Percentiles rank a stretch among this genome's conserved stretches.
Evolutionary conservation across 2,797 vertebrate genomes (phyloP).

Genomic region (Thamnophis elegans): DNA sequence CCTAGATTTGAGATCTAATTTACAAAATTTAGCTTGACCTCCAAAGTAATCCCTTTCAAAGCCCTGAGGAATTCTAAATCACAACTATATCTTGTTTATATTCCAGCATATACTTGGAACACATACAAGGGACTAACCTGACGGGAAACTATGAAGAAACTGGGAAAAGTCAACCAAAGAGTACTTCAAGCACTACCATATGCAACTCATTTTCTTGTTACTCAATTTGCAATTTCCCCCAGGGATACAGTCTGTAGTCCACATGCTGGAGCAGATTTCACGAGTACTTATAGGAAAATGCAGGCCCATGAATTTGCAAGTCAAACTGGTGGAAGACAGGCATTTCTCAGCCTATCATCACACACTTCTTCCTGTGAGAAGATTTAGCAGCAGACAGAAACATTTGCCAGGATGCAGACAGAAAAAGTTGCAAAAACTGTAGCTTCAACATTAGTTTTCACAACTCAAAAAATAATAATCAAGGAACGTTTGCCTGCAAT

Average conservation of each 20-base stretch:
- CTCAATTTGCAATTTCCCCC: slow-evolving; percentile 77
- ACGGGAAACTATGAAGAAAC: slow-evolving; percentile 73
- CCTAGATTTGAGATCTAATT: not conserved
- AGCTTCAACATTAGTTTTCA: slow-evolving; percentile 26
- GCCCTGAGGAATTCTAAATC: not conserved
- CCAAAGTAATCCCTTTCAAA: slow-evolving; percentile 18
- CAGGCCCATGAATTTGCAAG: slow-evolving; percentile 74
- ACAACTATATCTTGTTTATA: slow-evolving; percentile 16
- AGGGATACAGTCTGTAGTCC: slow-evolving; percentile 70
- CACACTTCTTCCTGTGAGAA: slow-evolving; percentile 45
- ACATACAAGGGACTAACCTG: slow-evolving; percentile 60
- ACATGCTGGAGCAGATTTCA: slow-evolving; percentile 75
- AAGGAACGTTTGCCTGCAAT: not conserved
- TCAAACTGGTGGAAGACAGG: slow-evolving; percentile 70
- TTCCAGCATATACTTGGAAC: not conserved
- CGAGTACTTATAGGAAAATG: slow-evolving; percentile 73
- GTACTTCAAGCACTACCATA: slow-evolving; percentile 68
- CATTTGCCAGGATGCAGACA: slow-evolving; percentile 51
- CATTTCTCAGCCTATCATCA: slow-evolving; percentile 60
- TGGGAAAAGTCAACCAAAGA: slow-evolving; percentile 65
- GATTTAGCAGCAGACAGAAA: slow-evolving; percentile 47
- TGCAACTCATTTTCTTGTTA: slow-evolving; percentile 79
- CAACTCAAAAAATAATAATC: slow-evolving; percentile 23
- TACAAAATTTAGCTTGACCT: slow-evolving; percentile 27
- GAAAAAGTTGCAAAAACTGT: slow-evolving; percentile 36